Conservation (phyloP, 2,113 vertebrate species). For the Marmota monax region DNA sequence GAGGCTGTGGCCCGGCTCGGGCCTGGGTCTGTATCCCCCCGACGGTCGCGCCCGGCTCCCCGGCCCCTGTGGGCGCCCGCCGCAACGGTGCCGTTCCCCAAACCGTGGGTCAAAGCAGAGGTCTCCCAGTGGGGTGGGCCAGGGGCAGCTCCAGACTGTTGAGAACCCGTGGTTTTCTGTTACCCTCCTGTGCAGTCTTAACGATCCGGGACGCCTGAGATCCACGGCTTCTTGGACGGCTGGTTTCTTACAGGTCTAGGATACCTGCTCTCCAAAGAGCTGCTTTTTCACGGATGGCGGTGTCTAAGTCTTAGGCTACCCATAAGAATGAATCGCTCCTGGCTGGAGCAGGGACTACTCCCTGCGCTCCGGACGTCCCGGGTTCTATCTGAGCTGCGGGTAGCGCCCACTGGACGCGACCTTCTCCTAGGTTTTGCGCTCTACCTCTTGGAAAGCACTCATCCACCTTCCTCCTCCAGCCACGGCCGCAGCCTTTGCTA, state of each 20-base stretch:
- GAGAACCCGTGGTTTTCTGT: not conserved
- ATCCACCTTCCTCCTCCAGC: not conserved
- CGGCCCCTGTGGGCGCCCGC: not conserved
- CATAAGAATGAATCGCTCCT: not conserved
- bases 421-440: slow-evolving; percentile 37
- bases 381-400: slow-evolving; percentile 23
- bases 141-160: not conserved
- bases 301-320: not conserved
- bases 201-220: not conserved
- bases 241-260: slow-evolving; percentile 39
- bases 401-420: slow-evolving; percentile 13
- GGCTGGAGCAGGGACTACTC: not conserved
- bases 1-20: not conserved
- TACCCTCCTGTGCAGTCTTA: not conserved
- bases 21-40: slow-evolving; percentile 36
- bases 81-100: not conserved
- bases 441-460: slow-evolving; percentile 9
- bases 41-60: slow-evolving; percentile 62
- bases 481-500: slow-evolving; percentile 16
- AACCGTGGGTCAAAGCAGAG: not conserved
- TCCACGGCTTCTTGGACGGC: slow-evolving; percentile 68
- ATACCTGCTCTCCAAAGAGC: slow-evolving; percentile 45
- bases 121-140: not conserved
- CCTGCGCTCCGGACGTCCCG: slow-evolving; percentile 62
- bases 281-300: slow-evolving; percentile 56